A percentile compares a stretch with the other conserved stretches of the same genome.
Evolutionary conservation across 2,888 invertebrate genomes (phyloP).

Genomic region (Hemaris fuciformis): DNA sequence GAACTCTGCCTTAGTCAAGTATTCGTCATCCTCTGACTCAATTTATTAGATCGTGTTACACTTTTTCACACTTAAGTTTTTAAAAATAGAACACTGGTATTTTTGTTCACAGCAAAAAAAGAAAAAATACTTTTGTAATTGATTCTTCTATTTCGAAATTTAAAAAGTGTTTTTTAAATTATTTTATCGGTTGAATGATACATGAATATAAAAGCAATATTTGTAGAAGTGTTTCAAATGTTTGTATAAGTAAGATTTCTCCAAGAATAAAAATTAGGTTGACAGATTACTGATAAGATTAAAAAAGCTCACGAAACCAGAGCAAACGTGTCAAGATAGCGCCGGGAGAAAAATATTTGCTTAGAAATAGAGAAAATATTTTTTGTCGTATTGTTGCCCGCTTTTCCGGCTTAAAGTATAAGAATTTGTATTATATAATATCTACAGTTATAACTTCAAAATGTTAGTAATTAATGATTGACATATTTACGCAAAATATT

Average conservation of each 20-base stretch:
- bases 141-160: not conserved
- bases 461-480: too few relatives aligned
- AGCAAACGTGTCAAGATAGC: conserved; percentile 1
- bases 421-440: too few relatives aligned
- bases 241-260: not conserved
- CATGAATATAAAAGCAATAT: not conserved
- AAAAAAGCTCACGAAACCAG: conserved; percentile 7
- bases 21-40: not conserved
- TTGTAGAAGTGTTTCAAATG: not conserved
- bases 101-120: not conserved
- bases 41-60: not conserved
- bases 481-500: too few relatives aligned
- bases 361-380: not conserved
- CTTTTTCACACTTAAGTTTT: not conserved
- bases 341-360: not conserved
- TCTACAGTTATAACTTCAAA: too few relatives aligned
- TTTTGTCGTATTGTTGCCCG: not conserved
- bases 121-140: not conserved
- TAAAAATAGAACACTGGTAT: not conserved
- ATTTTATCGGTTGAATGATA: too few relatives aligned
- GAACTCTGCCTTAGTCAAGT: not conserved
- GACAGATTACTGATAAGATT: conserved; percentile 9
- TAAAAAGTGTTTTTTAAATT: not conserved
- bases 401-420: not conserved
- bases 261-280: conserved; percentile 5